phyloP scores from a whole-genome alignment of 2,797 vertebrate genomes.

The Silurus lanzhouensis region DNA sequence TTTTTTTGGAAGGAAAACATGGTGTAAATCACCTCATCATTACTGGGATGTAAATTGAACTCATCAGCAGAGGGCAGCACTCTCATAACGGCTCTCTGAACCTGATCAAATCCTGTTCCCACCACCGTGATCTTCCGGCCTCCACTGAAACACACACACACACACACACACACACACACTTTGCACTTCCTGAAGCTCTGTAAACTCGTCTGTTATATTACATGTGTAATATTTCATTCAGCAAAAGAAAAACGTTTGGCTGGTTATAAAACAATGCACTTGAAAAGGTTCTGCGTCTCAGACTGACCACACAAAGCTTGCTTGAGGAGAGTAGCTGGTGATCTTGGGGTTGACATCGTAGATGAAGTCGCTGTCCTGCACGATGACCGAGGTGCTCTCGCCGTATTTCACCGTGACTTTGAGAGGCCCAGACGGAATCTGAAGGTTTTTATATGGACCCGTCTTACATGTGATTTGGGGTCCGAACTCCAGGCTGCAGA shows the following conservation, averaged over 20 bases:
- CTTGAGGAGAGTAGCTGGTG: slow-evolving; percentile 50
- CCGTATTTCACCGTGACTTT: slow-evolving; percentile 69
- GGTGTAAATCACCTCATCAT: slow-evolving; percentile 60
- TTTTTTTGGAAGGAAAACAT: no score
- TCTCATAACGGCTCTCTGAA: slow-evolving; percentile 71
- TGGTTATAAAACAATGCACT: neutral
- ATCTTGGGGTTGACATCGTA: slow-evolving; percentile 74
- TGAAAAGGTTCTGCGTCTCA: neutral
- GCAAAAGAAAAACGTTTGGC: neutral
- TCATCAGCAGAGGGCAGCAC: slow-evolving; percentile 64
- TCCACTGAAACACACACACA: slow-evolving; percentile 74
- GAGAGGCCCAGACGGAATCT: slow-evolving; percentile 57
- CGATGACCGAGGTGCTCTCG: slow-evolving; percentile 62
- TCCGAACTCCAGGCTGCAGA: slow-evolving; percentile 67
- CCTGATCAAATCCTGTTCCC: slow-evolving; percentile 82
- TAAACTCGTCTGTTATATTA: neutral
- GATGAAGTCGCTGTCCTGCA: slow-evolving; percentile 48
- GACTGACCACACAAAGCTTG: slow-evolving; percentile 73
- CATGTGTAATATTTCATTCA: neutral
- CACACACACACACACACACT: slow-evolving; percentile 23
- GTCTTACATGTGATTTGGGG: slow-evolving; percentile 70
- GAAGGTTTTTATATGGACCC: slow-evolving; percentile 57
- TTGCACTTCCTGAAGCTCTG: neutral
- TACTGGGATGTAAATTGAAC: slow-evolving; percentile 22
- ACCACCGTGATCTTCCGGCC: slow-evolving; percentile 84